A percentile compares a stretch with the other conserved stretches of the same genome.
Conservation (phyloP, 2,113 vertebrate species). For the Phalacrocorax brasilianus region DNA sequence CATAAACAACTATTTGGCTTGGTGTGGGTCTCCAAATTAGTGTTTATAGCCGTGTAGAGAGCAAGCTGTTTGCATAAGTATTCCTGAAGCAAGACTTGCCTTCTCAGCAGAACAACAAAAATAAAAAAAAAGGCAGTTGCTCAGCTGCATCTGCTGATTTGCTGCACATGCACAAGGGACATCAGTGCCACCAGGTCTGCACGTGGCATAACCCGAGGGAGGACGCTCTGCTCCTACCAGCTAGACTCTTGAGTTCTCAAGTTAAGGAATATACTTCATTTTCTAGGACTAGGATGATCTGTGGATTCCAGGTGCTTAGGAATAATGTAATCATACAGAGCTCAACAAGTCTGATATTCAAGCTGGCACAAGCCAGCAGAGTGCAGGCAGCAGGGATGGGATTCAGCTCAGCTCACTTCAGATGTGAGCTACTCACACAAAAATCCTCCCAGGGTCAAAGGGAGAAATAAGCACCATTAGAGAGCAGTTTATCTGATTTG, state of each 20-base stretch:
- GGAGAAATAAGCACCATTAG: not conserved
- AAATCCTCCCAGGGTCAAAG: not conserved
- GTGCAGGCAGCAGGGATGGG: not conserved
- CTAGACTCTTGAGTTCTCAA: not conserved
- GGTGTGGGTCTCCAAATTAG: conserved; percentile 50
- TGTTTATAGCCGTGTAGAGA: conserved; percentile 44
- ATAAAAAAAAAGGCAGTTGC: not conserved
- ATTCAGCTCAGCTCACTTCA: not conserved
- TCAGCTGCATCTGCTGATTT: not conserved
- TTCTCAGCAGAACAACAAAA: not conserved
- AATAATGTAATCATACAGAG: not conserved
- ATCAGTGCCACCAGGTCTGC: not conserved
- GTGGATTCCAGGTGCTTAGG: not conserved
- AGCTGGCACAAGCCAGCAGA: conserved; percentile 10
- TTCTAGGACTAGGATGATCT: not conserved
- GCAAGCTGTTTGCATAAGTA: conserved; percentile 35
- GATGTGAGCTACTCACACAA: not conserved
- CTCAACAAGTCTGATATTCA: not conserved
- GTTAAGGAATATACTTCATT: not conserved
- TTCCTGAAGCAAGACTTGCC: conserved; percentile 17
- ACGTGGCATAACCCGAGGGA: not conserved
- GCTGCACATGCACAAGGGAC: not conserved
- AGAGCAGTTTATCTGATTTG: not conserved
- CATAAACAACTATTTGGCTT: conserved; percentile 56
- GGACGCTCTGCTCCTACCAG: not conserved